phyloP scores from a whole-genome alignment of 2,113 vertebrate species.

The Macquaria ambigua region DNA sequence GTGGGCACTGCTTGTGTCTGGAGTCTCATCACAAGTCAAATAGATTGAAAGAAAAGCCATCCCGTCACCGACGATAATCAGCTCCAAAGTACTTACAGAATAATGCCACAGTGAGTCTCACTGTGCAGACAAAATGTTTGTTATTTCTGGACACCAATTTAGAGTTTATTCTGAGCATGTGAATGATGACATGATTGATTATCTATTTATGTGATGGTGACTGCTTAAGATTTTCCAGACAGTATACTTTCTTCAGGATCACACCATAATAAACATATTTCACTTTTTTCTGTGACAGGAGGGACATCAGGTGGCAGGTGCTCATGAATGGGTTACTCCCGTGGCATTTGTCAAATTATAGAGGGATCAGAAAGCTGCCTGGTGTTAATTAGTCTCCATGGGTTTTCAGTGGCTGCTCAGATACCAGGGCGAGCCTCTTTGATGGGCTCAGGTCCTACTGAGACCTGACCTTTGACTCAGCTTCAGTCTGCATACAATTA shows the following conservation, averaged over 20 bases:
- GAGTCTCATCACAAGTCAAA: constrained; percentile 44
- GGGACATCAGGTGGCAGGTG: constrained; percentile 14
- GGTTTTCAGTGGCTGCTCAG: constrained; percentile 44
- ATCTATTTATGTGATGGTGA: background rate
- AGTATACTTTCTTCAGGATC: background rate
- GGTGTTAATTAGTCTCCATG: constrained; percentile 62
- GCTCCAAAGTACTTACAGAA: background rate
- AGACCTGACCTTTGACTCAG: constrained; percentile 58
- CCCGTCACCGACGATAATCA: constrained; percentile 28
- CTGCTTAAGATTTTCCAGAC: background rate
- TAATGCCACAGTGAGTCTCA: constrained; percentile 7
- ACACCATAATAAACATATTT: background rate
- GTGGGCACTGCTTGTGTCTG: constrained; percentile 34
- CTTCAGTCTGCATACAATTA: constrained; percentile 41
- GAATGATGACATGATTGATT: background rate
- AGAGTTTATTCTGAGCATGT: background rate
- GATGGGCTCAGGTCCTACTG: constrained; percentile 59
- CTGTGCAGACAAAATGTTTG: background rate
- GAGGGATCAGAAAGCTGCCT: constrained; percentile 45
- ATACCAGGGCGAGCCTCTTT: constrained; percentile 38
- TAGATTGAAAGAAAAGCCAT: constrained; percentile 43
- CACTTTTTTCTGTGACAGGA: background rate
- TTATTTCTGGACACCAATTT: constrained; percentile 6
- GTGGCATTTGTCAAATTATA: constrained; percentile 46
- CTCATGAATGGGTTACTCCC: constrained; percentile 18